phyloP scores from a whole-genome alignment of 2,797 vertebrate species.

The Sebastes goodei region DNA sequence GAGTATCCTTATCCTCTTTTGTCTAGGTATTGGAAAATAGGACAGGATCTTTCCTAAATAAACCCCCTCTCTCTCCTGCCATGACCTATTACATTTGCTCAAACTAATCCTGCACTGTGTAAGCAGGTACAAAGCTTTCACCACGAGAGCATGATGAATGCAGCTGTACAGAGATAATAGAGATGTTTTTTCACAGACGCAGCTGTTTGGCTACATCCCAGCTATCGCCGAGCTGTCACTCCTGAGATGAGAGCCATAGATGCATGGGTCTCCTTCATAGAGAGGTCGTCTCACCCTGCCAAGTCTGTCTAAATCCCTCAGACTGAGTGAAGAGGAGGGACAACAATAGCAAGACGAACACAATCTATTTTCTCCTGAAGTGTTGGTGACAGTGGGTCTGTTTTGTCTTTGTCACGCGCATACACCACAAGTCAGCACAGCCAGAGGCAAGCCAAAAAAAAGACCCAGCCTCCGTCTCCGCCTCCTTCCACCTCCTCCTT shows the following conservation, averaged over 20 bases:
- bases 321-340: conserved; percentile 31
- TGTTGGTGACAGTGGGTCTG: conserved; percentile 50
- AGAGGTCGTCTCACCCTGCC: conserved; percentile 60
- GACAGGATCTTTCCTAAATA: conserved; percentile 7
- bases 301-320: conserved; percentile 52
- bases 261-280: conserved; percentile 31
- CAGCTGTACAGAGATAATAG: conserved; percentile 37
- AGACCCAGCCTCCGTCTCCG: background rate
- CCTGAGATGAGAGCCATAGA: conserved; percentile 44
- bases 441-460: conserved; percentile 18
- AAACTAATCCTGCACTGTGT: conserved; percentile 43
- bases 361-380: conserved; percentile 57
- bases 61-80: background rate
- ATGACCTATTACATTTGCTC: conserved; percentile 34
- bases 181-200: conserved; percentile 39
- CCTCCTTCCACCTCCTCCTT: background rate
- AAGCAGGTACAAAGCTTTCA: conserved; percentile 40
- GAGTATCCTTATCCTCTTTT: background rate
- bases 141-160: conserved; percentile 17
- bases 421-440: conserved; percentile 38
- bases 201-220: conserved; percentile 53
- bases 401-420: conserved; percentile 55
- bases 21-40: background rate
- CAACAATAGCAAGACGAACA: conserved; percentile 33
- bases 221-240: conserved; percentile 41